These are phyloP conservation scores for Camarhynchus parvulus DNA, from an alignment of 2,113 vertebrate genomes.

Conservation along the genomic window DNA sequence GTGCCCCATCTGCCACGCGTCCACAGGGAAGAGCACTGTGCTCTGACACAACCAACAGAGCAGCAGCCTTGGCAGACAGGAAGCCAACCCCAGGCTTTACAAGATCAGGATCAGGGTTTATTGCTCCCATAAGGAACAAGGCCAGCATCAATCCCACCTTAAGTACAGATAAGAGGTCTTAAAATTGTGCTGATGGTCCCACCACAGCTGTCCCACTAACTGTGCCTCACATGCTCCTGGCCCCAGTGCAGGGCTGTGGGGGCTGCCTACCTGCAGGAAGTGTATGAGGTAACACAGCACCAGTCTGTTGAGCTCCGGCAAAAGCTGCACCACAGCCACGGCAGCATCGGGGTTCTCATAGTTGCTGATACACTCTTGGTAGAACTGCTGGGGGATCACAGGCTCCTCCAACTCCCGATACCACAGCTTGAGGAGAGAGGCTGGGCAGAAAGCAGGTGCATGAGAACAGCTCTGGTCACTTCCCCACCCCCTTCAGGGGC, in stretches of 20 bases:
- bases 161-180: neutral
- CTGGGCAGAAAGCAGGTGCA: constrained; percentile 54
- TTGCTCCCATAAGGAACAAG: neutral
- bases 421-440: constrained; percentile 91
- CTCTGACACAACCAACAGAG: neutral
- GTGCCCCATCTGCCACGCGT: neutral
- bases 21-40: neutral
- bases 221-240: rapidly evolving
- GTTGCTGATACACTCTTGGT: constrained; percentile 87
- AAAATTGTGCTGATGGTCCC: neutral
- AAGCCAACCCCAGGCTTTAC: neutral
- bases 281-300: constrained; percentile 92
- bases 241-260: neutral
- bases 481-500: neutral
- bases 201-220: neutral
- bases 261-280: constrained; percentile 85
- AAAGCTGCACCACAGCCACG: constrained; percentile 84
- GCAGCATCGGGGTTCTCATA: constrained; percentile 86
- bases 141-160: neutral
- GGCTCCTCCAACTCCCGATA: constrained; percentile 91
- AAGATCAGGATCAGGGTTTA: neutral
- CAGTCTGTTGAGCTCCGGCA: constrained; percentile 87
- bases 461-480: neutral
- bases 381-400: constrained; percentile 88
- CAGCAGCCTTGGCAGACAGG: neutral